phyloP scores from a whole-genome alignment of 2,888 invertebrate species.

The Hoplodrina ambigua region DNA sequence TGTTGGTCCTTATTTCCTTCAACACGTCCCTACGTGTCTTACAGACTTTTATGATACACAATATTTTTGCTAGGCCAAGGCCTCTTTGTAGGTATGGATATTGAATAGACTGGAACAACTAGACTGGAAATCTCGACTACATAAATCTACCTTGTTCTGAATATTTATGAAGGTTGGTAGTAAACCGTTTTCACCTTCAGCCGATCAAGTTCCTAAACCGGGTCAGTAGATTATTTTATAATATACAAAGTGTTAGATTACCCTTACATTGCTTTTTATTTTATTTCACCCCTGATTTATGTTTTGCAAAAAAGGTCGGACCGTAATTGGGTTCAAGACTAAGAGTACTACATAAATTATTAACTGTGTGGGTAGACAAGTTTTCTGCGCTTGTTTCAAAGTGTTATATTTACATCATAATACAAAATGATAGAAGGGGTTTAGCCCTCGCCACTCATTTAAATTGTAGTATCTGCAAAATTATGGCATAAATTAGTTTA shows the following conservation, averaged over 20 bases:
- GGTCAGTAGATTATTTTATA: slow-evolving; percentile 27
- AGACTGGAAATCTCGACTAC: not conserved
- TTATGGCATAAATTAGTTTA: too few relatives aligned
- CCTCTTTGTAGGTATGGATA: not conserved
- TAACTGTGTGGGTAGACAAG: not conserved
- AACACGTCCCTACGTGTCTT: too few relatives aligned
- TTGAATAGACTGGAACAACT: not conserved
- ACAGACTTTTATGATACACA: too few relatives aligned
- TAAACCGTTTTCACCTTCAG: slow-evolving; percentile 29
- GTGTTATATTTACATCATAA: not conserved
- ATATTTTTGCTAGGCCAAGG: not conserved
- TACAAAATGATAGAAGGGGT: too few relatives aligned
- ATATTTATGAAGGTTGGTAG: slow-evolving; percentile 40
- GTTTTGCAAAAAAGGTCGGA: slow-evolving; percentile 15
- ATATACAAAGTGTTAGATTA: slow-evolving; percentile 26
- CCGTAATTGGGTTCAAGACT: slow-evolving; percentile 32
- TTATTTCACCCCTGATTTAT: slow-evolving; percentile 24
- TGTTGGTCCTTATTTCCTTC: not conserved
- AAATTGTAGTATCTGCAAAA: too few relatives aligned
- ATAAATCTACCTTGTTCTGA: slow-evolving; percentile 7
- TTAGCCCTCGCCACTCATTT: too few relatives aligned
- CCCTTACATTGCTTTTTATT: slow-evolving; percentile 20
- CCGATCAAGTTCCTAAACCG: slow-evolving; percentile 21
- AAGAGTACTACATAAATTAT: slow-evolving; percentile 23
- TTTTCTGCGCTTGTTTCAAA: slow-evolving; percentile 12